Evolutionary conservation across 35 echinoderm and acorn worm genomes (phyloP).

Genomic region (Heliocidaris erythrogramma): DNA sequence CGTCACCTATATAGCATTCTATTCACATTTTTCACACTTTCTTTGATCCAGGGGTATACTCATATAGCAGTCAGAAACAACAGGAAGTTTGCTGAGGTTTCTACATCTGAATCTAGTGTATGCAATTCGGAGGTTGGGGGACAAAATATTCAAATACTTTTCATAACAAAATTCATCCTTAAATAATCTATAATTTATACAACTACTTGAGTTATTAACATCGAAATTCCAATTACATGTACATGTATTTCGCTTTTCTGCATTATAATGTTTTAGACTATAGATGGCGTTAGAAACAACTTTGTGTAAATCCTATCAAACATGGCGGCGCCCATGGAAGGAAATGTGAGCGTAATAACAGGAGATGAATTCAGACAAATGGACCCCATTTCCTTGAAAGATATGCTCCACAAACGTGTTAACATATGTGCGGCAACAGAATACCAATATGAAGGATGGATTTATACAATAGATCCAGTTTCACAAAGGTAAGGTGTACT

Average conservation of each 20-base stretch:
- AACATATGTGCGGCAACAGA: constrained; percentile 18
- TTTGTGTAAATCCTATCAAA: background rate
- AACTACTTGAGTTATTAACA: too few species aligned
- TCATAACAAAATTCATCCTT: too few species aligned
- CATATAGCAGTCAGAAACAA: too few species aligned
- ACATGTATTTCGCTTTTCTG: background rate
- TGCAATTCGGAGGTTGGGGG: too few species aligned
- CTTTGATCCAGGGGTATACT: too few species aligned
- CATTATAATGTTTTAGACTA: background rate
- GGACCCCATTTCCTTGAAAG: background rate
- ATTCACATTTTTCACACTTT: too few species aligned
- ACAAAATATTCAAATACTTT: too few species aligned
- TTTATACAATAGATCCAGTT: constrained; percentile 64
- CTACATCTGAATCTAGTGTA: too few species aligned
- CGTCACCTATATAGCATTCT: too few species aligned
- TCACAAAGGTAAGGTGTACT: constrained; percentile 48
- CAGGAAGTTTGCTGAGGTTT: too few species aligned
- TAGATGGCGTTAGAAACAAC: background rate
- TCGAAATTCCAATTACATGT: too few species aligned
- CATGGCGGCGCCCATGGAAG: background rate
- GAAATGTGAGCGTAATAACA: background rate
- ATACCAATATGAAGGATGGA: constrained; percentile 51
- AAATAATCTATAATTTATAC: too few species aligned
- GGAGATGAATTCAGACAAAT: constrained; percentile 22
- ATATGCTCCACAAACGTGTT: constrained; percentile 45